Base-by-base conservation (phyloP, 1,140 invertebrate genomes). In the Glossosoma conforme region DNA sequence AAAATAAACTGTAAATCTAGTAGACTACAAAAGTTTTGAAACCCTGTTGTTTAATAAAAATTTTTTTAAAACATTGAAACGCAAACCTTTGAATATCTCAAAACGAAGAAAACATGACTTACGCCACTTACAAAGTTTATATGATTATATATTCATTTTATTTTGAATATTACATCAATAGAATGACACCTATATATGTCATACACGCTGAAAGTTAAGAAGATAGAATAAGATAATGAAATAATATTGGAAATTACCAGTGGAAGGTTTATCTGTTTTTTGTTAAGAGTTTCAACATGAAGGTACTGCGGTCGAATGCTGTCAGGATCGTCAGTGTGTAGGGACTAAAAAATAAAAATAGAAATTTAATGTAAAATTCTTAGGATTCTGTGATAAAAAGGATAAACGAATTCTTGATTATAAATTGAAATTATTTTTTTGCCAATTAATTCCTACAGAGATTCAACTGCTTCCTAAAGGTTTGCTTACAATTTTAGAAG, bases 251-350 rank as follows among this genome's bases (percentile, higher is more conserved):
- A 14, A 18, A 14, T 65, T 60, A 70, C 69, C 62, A 68, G 50
- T 21, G 47, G 52, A 18, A 68, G 49, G 54, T 65, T 61, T 9
- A 70, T n/a, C 14, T 60, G 53, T 49, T 52, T 50, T 22, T 65
- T 61, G 36, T 56, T 59, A 24, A 61, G 32, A 5, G 64, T 43
- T 60, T 68, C 62, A 6, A 80, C 70, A 36, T 73, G 65, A 37
- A 81, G 65, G 64, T 70, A 75, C 19, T 76, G 63, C 8, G 79
- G 78, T 53, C 77, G 70, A 8, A 51, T 65, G 0, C 65, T 66
- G 5, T 25, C 18, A 25, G 79, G 78, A 66, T 82, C 79, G 6
- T 58, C 52, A n/a, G 71, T 74, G 53, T 70, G 69, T 2, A 81
- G 60, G 61, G 64, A 71, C 80, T 81, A 47, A 38, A 56, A 50